These are phyloP conservation scores for Columbina picui DNA, from an alignment of 2,113 vertebrate species.

Conservation along the genomic window DNA sequence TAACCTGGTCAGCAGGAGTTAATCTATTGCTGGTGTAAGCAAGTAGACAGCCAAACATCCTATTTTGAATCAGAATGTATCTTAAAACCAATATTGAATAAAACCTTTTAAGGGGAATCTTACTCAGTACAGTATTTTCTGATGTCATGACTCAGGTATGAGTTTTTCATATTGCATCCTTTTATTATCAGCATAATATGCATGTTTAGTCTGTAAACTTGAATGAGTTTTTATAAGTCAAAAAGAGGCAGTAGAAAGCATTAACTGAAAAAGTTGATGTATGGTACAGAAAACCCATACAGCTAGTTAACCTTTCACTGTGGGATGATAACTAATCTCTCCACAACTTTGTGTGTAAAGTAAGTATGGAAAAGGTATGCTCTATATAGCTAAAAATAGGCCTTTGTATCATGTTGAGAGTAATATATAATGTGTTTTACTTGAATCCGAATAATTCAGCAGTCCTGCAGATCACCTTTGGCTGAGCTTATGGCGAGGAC, in stretches of 20 bases:
- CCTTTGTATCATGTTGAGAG: neutral
- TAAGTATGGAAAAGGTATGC: neutral
- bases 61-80: neutral
- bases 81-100: neutral
- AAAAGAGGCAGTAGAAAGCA: neutral
- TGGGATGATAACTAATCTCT: neutral
- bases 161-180: neutral
- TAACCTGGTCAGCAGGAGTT: neutral
- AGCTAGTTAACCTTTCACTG: neutral
- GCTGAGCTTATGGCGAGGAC: constrained; percentile 93
- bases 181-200: neutral
- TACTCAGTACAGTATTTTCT: neutral
- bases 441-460: constrained; percentile 65
- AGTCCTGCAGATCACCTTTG: constrained; percentile 91
- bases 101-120: neutral
- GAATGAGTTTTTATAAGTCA: neutral
- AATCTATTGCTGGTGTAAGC: neutral
- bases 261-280: neutral
- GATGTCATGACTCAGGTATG: fast-evolving
- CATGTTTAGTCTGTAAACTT: neutral
- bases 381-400: neutral
- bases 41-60: neutral
- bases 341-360: neutral
- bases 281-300: neutral
- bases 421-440: neutral